Evolutionary conservation across 2,888 invertebrate species (phyloP).

Genomic region (Leptogaster cylindrica): DNA sequence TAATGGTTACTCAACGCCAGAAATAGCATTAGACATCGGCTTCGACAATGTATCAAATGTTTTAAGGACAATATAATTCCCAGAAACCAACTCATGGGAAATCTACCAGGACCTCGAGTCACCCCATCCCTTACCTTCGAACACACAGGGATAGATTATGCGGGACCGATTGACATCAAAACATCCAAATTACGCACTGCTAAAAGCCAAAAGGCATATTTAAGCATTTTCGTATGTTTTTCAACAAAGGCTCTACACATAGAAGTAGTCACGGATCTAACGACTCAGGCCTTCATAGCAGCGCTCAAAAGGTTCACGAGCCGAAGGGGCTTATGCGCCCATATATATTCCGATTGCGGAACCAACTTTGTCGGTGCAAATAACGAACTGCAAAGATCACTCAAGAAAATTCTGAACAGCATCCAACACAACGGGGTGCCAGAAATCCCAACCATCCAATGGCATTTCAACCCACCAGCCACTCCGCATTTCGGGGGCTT

Average conservation of each 20-base stretch:
- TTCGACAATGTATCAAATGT: constrained; percentile 47
- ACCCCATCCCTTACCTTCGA: no score
- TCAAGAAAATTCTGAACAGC: background rate
- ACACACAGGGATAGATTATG: constrained; percentile 44
- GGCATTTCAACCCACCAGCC: constrained; percentile 45
- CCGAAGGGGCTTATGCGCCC: constrained; percentile 29
- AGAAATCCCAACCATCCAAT: constrained; percentile 43
- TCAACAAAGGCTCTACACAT: constrained; percentile 45
- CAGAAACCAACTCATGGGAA: constrained; percentile 50
- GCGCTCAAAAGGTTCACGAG: constrained; percentile 43
- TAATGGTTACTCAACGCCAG: constrained; percentile 50
- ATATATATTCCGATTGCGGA: constrained; percentile 24
- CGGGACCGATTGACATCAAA: constrained; percentile 43
- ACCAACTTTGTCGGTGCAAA: constrained; percentile 43
- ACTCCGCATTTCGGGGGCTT: constrained; percentile 30
- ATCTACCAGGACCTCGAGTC: constrained; percentile 48
- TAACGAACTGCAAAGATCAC: background rate
- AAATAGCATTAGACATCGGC: constrained; percentile 40
- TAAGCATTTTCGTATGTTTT: constrained; percentile 45
- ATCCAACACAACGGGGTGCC: background rate
- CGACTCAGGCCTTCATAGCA: constrained; percentile 42
- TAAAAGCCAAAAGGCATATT: no score
- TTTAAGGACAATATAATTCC: constrained; percentile 40
- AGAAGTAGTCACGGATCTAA: constrained; percentile 37
- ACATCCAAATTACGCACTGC: no score